Conservation (phyloP, 2,888 invertebrate species). For the Tachina grossa region DNA sequence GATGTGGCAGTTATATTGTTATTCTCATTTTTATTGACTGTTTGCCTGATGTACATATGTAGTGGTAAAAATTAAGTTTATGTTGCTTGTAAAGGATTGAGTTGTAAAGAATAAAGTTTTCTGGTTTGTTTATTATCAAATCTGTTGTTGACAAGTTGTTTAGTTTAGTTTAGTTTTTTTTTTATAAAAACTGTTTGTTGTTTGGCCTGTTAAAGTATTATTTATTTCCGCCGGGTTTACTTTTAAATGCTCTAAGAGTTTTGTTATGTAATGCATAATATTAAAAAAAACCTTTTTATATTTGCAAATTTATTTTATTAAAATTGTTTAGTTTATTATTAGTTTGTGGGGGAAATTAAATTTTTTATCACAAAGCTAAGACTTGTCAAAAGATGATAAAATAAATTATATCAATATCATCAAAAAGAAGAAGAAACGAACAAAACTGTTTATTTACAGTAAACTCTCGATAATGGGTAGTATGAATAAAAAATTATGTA, state of each 20-base stretch:
- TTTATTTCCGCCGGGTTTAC: constrained; percentile 41
- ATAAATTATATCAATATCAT: too few relatives aligned
- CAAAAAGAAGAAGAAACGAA: too few relatives aligned
- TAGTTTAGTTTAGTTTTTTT: constrained; percentile 6
- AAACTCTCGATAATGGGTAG: too few relatives aligned
- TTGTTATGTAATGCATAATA: background rate
- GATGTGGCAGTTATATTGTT: constrained; percentile 27
- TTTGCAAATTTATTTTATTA: background rate
- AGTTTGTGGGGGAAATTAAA: background rate
- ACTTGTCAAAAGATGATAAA: too few relatives aligned
- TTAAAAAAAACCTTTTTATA: background rate
- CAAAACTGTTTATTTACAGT: too few relatives aligned
- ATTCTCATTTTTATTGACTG: constrained; percentile 9
- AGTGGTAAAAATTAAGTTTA: constrained; percentile 11
- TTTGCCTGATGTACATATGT: constrained; percentile 4
- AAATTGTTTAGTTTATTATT: background rate
- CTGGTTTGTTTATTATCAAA: constrained; percentile 41
- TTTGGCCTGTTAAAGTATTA: background rate
- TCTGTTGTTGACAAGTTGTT: constrained; percentile 64
- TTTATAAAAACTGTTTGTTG: background rate
- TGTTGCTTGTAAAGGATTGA: background rate
- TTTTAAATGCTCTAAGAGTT: constrained; percentile 21
- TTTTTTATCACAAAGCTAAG: background rate
- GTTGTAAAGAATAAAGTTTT: background rate
- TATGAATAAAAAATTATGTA: too few relatives aligned